Evolutionary conservation across 2,797 vertebrate genomes (phyloP).

Genomic region (Sandelia bainsii): DNA sequence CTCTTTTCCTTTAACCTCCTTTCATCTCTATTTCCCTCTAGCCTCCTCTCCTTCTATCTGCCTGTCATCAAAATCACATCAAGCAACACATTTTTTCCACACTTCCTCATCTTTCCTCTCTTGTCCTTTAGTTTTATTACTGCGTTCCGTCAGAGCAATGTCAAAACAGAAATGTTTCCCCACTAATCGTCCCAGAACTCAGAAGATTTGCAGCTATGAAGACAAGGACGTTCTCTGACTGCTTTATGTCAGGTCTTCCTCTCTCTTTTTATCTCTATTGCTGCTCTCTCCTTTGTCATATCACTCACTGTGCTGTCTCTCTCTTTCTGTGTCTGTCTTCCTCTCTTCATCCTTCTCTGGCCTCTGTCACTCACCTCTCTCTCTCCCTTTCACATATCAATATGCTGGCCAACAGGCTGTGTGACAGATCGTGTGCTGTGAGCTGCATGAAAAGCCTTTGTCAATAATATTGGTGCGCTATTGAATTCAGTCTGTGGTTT

Average conservation of each 20-base stretch:
- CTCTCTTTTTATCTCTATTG: constrained; percentile 27
- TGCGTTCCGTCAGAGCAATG: constrained; percentile 29
- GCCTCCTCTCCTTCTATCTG: constrained; percentile 32
- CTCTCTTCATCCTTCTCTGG: constrained; percentile 40
- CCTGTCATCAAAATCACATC: constrained; percentile 46
- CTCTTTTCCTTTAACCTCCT: constrained; percentile 17
- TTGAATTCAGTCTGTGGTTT: constrained; percentile 69
- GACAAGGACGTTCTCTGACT: constrained; percentile 35
- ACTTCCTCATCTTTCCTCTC: neutral
- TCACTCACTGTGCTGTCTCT: constrained; percentile 12
- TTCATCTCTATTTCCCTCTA: constrained; percentile 17
- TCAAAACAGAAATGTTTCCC: constrained; percentile 50
- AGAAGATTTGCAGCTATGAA: constrained; percentile 31
- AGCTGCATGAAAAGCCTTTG: constrained; percentile 73
- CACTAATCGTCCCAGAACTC: constrained; percentile 29
- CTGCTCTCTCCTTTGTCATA: constrained; percentile 17
- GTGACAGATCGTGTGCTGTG: constrained; percentile 69
- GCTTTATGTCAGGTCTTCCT: constrained; percentile 45
- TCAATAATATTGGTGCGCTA: constrained; percentile 71
- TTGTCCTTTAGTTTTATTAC: constrained; percentile 17
- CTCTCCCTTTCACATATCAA: constrained; percentile 70
- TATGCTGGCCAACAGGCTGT: constrained; percentile 70
- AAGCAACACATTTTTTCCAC: constrained; percentile 30
- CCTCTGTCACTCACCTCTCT: constrained; percentile 54
- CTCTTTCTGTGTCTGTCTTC: constrained; percentile 21